Base-by-base conservation (phyloP, 2,113 vertebrate genomes). In the Gorsachius goisagi region DNA sequence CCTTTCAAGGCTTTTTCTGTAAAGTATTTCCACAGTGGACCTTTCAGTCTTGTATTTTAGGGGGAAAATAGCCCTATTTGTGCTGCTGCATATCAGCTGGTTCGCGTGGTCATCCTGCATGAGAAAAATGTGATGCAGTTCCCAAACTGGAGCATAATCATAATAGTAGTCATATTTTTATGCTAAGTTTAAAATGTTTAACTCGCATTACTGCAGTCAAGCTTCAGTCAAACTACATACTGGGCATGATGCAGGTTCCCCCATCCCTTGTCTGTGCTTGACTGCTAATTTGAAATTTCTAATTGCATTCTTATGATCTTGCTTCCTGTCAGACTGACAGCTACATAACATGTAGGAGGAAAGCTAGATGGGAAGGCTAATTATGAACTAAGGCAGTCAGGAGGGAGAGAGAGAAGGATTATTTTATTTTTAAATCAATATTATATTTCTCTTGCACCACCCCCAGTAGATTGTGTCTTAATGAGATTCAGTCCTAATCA, bases 381-480 rank as follows among this genome's bases (percentile, higher is more conserved):
- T 89, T 97, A 94, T 95, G 95, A 88, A 88, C 58, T 87, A 81
- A 52, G 72, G 8, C 27, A 93, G 55, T 87, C 47, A 89, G 56
- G 13, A 96, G 89, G 82, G 16, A 58, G 67, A 76, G 15, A 55
- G n/a, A 55, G 62, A 32, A 87, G 82, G 35, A 76, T 89, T 91
- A 85, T 90, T 97, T 97, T 73, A 59, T 95, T 97, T 96, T 92
- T 85, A 79, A 93, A 93, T 96, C 87, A 95, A 79, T 95, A 80
- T 71, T 93, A 74, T 95, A 93, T 95, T 86, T 95, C 59, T 91
- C 9, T 73, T 79, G 58, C 33, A 77, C 74, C 85, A 64, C 81
- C 87, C 75, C 82, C 35, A 76, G 60, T 27, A 92, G 90, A 89
- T 69, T 77, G 87, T 95, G 73, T 87, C 68, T 92, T 92, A 91